These are phyloP conservation scores for Sarcophaga rosellei DNA, from an alignment of 2,888 invertebrate species.

Conservation along the genomic window DNA sequence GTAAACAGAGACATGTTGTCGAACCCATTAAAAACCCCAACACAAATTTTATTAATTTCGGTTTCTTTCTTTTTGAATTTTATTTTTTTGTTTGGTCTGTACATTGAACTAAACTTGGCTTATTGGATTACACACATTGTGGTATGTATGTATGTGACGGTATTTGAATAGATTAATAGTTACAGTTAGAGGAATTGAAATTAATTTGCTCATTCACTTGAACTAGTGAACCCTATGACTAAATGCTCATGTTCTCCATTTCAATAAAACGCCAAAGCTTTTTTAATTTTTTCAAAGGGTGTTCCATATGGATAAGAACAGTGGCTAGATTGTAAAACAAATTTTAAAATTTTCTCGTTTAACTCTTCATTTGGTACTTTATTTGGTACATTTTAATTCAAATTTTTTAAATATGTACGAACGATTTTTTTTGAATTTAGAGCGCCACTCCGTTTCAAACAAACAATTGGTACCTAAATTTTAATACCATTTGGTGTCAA, in stretches of 20 bases:
- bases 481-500: no score
- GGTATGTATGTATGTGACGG: background rate
- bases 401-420: no score
- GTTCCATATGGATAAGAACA: background rate
- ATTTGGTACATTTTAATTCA: no score
- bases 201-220: constrained; percentile 37
- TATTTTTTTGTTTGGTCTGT: no score
- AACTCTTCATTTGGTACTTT: no score
- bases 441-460: no score
- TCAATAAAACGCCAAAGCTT: background rate
- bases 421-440: no score
- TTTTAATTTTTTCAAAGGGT: background rate
- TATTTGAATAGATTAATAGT: background rate
- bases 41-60: constrained; percentile 45
- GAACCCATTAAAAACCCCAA: constrained; percentile 50
- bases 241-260: background rate
- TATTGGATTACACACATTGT: background rate
- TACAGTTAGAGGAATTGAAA: background rate
- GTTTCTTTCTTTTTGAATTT: background rate
- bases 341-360: no score
- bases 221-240: constrained; percentile 17
- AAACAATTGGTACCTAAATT: no score
- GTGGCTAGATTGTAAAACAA: background rate
- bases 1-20: constrained; percentile 60
- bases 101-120: no score